A percentile compares a stretch with the other conserved stretches of the same genome.
Evolutionary conservation across 2,113 vertebrate species (phyloP).

Genomic region (Gobio gobio): DNA sequence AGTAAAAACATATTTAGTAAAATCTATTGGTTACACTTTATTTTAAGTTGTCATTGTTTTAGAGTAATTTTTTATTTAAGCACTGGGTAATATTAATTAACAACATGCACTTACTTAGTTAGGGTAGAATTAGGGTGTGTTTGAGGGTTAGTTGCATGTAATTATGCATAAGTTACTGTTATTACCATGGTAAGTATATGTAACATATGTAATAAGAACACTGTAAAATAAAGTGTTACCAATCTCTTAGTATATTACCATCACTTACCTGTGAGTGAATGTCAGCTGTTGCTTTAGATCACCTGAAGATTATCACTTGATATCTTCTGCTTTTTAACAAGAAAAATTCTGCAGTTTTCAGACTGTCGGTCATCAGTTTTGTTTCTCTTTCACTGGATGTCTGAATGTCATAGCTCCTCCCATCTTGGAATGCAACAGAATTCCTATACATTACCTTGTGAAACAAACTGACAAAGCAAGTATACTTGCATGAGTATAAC

Average conservation of each 20-base stretch:
- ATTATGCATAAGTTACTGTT: no score
- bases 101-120: no score
- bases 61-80: no score
- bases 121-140: no score
- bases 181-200: no score
- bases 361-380: background rate
- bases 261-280: background rate
- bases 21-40: background rate
- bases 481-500: no score
- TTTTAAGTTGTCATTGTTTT: no score
- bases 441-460: background rate
- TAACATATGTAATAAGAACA: no score
- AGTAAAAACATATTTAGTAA: background rate
- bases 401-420: background rate
- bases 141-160: no score
- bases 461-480: no score
- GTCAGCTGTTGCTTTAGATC: background rate
- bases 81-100: no score
- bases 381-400: background rate
- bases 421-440: background rate
- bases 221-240: no score
- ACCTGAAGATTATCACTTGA: background rate
- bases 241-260: background rate
- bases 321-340: background rate
- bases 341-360: background rate